Percentiles rank a stretch among this genome's conserved stretches.
phyloP scores from a whole-genome alignment of 2,888 invertebrate genomes.

The Epistrophe grossulariae region DNA sequence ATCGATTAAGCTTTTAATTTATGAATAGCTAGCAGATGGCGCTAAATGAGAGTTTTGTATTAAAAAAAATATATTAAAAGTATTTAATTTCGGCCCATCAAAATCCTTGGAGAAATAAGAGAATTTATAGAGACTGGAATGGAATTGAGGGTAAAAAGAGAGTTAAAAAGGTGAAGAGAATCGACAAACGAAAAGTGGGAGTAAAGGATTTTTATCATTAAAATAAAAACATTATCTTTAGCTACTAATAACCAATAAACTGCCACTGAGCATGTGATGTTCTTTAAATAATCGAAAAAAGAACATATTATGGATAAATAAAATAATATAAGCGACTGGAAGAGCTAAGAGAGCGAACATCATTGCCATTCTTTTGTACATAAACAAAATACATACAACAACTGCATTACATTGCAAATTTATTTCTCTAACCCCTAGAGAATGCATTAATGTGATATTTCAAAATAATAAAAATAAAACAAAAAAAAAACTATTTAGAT shows the following conservation, averaged over 20 bases:
- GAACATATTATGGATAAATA: conserved; percentile 27
- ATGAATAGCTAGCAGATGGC: conserved; percentile 48
- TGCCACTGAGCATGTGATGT: conserved; percentile 71
- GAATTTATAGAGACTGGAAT: conserved; percentile 59
- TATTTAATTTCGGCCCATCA: neutral
- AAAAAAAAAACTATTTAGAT: conserved; percentile 20
- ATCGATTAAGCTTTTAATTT: conserved; percentile 54
- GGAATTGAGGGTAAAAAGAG: conserved; percentile 57
- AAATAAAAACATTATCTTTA: conserved; percentile 53
- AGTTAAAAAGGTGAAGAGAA: neutral
- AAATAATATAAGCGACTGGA: conserved; percentile 24
- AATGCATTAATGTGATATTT: conserved; percentile 75
- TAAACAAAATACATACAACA: conserved; percentile 48
- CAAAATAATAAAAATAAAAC: conserved; percentile 48
- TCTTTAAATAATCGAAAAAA: conserved; percentile 55
- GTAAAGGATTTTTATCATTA: conserved; percentile 42
- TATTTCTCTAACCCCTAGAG: conserved; percentile 59
- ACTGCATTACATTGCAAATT: conserved; percentile 69
- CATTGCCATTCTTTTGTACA: conserved; percentile 76
- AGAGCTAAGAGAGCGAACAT: conserved; percentile 65
- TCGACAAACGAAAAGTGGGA: conserved; percentile 14
- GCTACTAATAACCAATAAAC: conserved; percentile 73
- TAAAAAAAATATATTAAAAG: conserved; percentile 29
- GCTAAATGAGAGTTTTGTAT: conserved; percentile 36
- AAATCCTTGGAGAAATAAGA: conserved; percentile 51